Conservation (phyloP, 2,888 invertebrate genomes). For the Cyclophora albipunctata region DNA sequence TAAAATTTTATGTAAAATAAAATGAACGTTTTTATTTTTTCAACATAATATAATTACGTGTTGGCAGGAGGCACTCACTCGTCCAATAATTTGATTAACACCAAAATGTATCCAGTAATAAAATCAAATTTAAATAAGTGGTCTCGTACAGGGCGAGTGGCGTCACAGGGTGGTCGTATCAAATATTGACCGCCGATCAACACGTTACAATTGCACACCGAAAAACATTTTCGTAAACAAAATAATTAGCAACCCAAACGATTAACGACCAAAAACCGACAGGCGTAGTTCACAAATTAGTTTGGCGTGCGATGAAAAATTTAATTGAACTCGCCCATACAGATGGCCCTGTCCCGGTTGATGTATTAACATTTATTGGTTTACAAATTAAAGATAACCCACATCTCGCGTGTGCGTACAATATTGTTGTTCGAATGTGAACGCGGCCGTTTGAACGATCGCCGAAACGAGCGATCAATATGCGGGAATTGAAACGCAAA, state of each 20-base stretch:
- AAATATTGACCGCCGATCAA: slow-evolving; percentile 68
- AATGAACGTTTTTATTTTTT: neutral
- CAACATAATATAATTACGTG: neutral
- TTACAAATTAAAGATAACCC: slow-evolving; percentile 70
- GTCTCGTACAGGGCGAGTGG: slow-evolving; percentile 20
- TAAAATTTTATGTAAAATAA: too few relatives aligned
- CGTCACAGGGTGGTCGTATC: slow-evolving; percentile 22
- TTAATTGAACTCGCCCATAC: slow-evolving; percentile 53
- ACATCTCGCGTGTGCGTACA: slow-evolving; percentile 38
- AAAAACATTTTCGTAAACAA: slow-evolving; percentile 65
- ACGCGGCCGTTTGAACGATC: slow-evolving; percentile 25
- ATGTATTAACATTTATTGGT: slow-evolving; percentile 74
- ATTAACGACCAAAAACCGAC: slow-evolving; percentile 45
- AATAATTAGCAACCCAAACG: slow-evolving; percentile 49
- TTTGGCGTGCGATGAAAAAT: slow-evolving; percentile 54
- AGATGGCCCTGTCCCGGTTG: slow-evolving; percentile 41
- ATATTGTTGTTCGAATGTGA: slow-evolving; percentile 33
- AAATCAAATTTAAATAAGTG: slow-evolving; percentile 52
- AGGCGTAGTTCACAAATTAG: slow-evolving; percentile 67
- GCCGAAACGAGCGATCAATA: slow-evolving; percentile 17
- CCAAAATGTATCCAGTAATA: slow-evolving; percentile 11
- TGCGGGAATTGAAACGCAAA: slow-evolving; percentile 16
- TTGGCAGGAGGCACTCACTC: neutral
- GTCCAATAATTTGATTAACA: neutral
- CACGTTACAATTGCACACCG: slow-evolving; percentile 55